Conservation (phyloP, 2,113 vertebrate species). For the Lycocorax pyrrhopterus region DNA sequence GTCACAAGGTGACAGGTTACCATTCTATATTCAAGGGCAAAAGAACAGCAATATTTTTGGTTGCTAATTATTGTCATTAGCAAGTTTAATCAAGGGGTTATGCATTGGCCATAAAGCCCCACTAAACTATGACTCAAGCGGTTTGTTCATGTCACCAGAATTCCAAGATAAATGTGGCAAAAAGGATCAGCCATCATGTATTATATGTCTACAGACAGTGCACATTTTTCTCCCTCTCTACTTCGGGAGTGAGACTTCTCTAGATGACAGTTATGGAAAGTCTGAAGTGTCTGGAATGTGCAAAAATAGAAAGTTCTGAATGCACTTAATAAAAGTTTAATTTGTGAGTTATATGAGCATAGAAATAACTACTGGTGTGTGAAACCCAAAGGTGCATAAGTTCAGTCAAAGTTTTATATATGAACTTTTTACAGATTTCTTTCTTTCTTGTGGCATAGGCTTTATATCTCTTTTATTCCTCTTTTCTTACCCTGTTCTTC, state of each 20-base stretch:
- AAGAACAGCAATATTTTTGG: neutral
- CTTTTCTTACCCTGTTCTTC: neutral
- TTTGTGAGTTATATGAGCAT: conserved; percentile 42
- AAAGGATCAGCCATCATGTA: neutral
- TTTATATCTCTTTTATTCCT: neutral
- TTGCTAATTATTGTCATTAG: neutral
- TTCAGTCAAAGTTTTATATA: neutral
- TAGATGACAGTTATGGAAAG: conserved; percentile 52
- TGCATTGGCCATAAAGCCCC: neutral
- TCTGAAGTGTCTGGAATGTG: conserved; percentile 34
- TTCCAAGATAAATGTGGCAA: neutral
- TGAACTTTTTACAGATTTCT: neutral
- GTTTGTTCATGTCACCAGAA: neutral
- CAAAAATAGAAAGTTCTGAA: conserved; percentile 58
- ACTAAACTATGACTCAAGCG: neutral
- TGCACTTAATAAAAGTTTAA: conserved; percentile 52
- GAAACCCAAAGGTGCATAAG: conserved; percentile 15
- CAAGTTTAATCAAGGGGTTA: neutral
- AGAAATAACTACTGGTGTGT: conserved; percentile 30
- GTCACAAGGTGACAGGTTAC: neutral
- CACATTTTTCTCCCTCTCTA: conserved; percentile 13
- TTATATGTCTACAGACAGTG: conserved; percentile 16
- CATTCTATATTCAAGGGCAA: neutral
- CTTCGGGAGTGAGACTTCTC: conserved; percentile 6
- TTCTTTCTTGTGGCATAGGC: neutral